phyloP scores from a whole-genome alignment of 2,797 vertebrate genomes.

The Schizopygopsis malacanthus region DNA sequence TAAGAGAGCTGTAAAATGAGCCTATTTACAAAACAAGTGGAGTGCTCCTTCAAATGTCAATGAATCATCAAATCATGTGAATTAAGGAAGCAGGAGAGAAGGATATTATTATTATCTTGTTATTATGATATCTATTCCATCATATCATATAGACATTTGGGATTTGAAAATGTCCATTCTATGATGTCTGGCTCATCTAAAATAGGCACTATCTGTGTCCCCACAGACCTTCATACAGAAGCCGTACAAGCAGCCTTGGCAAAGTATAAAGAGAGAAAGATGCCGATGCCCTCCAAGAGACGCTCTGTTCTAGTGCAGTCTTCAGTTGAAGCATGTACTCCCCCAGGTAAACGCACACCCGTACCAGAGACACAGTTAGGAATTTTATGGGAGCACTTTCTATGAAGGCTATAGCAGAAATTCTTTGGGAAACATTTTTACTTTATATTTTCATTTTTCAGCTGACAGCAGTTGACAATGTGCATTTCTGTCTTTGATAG shows the following conservation, averaged over 20 bases:
- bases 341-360: constrained; percentile 84
- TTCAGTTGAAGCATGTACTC: constrained; percentile 91
- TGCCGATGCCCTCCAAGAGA: constrained; percentile 97
- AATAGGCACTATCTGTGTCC: background rate
- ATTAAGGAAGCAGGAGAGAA: background rate
- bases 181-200: background rate
- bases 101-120: background rate
- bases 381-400: background rate
- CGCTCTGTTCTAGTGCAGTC: constrained; percentile 91
- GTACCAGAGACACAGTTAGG: background rate
- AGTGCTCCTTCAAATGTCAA: background rate
- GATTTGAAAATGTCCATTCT: background rate
- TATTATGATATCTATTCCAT: background rate
- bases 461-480: background rate
- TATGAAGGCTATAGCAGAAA: background rate
- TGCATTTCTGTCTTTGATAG: background rate
- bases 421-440: background rate
- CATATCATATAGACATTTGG: background rate
- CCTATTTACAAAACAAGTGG: no score
- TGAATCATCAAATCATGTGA: background rate
- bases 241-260: constrained; percentile 96
- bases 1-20: no score
- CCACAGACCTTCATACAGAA: constrained; percentile 93
- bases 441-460: background rate
- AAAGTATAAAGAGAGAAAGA: constrained; percentile 94